Conservation (phyloP, 2,113 vertebrate species). For the Gymnorhina tibicen region DNA sequence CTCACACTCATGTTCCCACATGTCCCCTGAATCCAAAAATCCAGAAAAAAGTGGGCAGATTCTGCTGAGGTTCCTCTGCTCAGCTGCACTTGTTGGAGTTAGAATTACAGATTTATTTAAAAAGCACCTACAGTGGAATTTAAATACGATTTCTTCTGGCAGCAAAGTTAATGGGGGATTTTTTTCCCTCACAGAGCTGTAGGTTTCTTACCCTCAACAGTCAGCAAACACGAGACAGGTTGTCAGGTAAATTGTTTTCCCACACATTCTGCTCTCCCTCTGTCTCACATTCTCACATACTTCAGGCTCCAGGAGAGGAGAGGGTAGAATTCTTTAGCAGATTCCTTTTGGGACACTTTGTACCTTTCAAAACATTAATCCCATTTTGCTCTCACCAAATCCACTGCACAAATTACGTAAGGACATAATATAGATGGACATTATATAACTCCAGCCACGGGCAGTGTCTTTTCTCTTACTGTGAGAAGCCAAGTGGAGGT, state of each 20-base stretch:
- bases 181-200: not conserved
- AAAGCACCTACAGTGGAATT: not conserved
- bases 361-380: not conserved
- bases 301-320: not conserved
- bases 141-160: not conserved
- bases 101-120: not conserved
- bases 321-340: not conserved
- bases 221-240: not conserved
- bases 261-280: not conserved
- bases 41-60: slow-evolving; percentile 1
- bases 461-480: not conserved
- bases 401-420: not conserved
- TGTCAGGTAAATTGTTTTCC: not conserved
- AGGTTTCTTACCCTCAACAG: not conserved
- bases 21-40: slow-evolving; percentile 11
- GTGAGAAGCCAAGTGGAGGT: not conserved
- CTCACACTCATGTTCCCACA: slow-evolving; percentile 30
- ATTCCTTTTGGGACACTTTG: not conserved
- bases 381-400: not conserved
- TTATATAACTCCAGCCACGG: not conserved
- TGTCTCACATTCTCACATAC: not conserved
- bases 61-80: slow-evolving; percentile 1
- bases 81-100: not conserved
- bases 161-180: not conserved
- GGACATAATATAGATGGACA: not conserved